Conservation (phyloP, 2,113 vertebrate species). For the Numida meleagris region DNA sequence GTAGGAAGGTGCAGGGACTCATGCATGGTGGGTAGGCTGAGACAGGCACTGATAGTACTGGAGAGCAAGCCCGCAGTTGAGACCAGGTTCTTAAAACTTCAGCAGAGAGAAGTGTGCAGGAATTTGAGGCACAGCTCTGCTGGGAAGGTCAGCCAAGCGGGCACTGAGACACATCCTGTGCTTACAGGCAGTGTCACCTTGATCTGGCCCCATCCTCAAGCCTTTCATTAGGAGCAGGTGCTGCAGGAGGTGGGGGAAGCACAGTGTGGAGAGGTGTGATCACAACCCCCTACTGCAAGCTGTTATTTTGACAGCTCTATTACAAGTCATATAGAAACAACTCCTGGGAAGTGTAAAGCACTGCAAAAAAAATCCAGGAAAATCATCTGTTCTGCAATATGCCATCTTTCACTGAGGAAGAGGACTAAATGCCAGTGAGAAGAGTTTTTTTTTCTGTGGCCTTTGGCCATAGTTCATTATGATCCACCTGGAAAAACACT, state of each 20-base stretch:
- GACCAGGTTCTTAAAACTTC: background rate
- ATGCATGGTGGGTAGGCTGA: background rate
- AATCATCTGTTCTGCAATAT: conserved; percentile 60
- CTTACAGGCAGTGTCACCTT: background rate
- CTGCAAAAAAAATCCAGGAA: background rate
- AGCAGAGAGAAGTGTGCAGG: background rate
- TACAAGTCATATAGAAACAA: conserved; percentile 52
- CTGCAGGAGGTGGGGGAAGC: background rate
- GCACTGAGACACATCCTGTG: background rate
- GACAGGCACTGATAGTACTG: background rate
- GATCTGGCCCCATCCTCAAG: background rate
- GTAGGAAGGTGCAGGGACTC: background rate
- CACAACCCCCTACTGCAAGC: conserved; percentile 4
- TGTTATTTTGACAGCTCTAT: conserved; percentile 72
- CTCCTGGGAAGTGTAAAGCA: conserved; percentile 63
- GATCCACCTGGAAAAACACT: background rate
- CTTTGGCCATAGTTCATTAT: background rate
- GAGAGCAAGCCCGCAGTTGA: rapidly evolving
- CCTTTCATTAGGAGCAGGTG: background rate
- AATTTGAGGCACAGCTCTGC: background rate
- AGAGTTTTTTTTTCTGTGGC: background rate
- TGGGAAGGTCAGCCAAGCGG: background rate
- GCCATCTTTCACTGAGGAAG: conserved; percentile 5
- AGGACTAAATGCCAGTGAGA: background rate
- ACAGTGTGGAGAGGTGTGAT: background rate